phyloP scores from a whole-genome alignment of 2,113 vertebrate genomes.

The Myrmecophaga tridactyla region DNA sequence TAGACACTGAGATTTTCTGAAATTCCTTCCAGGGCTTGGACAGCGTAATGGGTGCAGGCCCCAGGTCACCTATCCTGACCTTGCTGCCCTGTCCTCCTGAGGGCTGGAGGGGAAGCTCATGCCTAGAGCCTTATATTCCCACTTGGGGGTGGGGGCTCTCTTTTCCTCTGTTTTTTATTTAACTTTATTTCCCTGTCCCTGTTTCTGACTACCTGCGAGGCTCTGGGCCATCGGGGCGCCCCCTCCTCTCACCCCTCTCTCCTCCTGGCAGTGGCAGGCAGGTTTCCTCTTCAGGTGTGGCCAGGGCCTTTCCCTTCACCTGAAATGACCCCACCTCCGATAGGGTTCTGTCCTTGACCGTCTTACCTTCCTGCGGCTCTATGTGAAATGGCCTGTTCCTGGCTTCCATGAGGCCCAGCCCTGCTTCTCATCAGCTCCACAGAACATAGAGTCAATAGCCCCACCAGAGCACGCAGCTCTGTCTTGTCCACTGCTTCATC shows the following conservation, averaged over 20 bases:
- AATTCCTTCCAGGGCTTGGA: too few relatives aligned
- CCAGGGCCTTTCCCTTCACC: not conserved
- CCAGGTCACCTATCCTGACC: too few relatives aligned
- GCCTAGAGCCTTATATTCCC: accelerated
- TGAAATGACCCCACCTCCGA: accelerated
- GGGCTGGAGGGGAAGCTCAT: accelerated
- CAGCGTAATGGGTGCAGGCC: too few relatives aligned
- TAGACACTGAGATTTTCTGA: too few relatives aligned
- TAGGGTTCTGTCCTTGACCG: too few relatives aligned
- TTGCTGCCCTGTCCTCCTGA: too few relatives aligned
- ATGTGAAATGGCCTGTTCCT: not conserved
- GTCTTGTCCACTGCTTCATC: not conserved
- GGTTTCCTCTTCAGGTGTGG: not conserved
- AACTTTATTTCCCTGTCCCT: not conserved
- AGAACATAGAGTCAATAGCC: not conserved
- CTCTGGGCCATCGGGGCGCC: too few relatives aligned
- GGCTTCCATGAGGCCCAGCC: too few relatives aligned
- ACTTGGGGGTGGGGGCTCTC: not conserved
- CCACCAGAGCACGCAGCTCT: accelerated
- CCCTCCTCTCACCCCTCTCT: accelerated
- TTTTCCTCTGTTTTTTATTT: not conserved
- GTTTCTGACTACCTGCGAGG: not conserved
- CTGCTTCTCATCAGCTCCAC: not conserved
- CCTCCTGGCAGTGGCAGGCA: not conserved
- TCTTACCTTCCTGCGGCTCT: not conserved